Base-by-base conservation (phyloP, 2,888 invertebrate genomes). In the Melipona beecheii region DNA sequence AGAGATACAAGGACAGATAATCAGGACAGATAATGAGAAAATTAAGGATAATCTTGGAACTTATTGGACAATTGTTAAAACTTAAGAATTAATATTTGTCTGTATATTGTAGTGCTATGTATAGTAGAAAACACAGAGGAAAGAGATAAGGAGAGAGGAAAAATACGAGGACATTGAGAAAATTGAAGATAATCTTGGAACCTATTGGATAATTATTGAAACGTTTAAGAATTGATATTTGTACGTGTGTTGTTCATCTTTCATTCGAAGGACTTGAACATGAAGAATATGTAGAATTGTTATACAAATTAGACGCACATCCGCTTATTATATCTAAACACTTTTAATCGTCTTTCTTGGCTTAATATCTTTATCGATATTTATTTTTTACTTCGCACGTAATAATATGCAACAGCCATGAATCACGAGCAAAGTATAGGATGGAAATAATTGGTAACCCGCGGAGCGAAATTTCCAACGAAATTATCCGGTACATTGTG, bases 401-500 rank as follows among this genome's bases (percentile, higher is more conserved):
- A n/a, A 58, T 58, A n/a, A 58, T 13, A 5, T 58, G 24, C n/a
- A 15, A 2, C 56, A n/a, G 2, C 56, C 15, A 56, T 75, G 56
- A 66, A 66, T 75, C 56, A 66, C 0, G 6, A 6, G 27, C 3
- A 17, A 74, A 74, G 19, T 52, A 52, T 54, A 65, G 50, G 52
- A 52, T 62, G 31, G 17, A 27, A 66, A 75, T 75, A 66, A 66
- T 75, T 75, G 66, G 21, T 19, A 27, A 49, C 9, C 27, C 21
- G 17, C 24, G 21, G 36, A 43, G 43, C 27, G 21, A 56, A 66
- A 56, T 66, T 75, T 56, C 56, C 43, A 15, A 27, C 27, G 21
- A 75, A 43, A 75, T 75, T 66, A 56, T 56, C 75, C 66, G 21
- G 21, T 54, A 58, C 65, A 56, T 27, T 56, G 15, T 17, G 66